Conservation (phyloP, 1,140 invertebrate species). For the Acromyrmex echinatior region DNA sequence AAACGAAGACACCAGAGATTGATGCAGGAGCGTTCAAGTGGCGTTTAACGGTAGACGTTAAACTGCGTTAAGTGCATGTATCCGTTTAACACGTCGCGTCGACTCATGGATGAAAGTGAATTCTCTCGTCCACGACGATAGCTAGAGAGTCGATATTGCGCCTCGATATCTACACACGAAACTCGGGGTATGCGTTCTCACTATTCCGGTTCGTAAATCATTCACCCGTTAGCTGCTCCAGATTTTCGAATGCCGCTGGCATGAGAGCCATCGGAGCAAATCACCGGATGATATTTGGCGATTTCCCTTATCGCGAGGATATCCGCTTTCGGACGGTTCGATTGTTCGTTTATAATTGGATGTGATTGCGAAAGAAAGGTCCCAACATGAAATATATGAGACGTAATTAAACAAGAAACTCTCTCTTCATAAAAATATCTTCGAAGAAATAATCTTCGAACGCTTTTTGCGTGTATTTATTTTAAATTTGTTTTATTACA, state of each 20-base stretch:
- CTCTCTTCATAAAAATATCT: too few species aligned
- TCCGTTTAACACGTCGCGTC: conserved; percentile 29
- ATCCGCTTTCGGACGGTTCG: neutral
- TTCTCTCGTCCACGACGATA: conserved; percentile 33
- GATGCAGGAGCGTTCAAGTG: neutral
- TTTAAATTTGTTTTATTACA: neutral
- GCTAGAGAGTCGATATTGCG: conserved; percentile 38
- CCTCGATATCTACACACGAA: neutral
- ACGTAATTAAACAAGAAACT: neutral
- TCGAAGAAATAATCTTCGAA: neutral
- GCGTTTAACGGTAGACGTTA: conserved; percentile 55
- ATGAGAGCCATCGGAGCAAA: conserved; percentile 5
- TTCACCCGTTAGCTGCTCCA: conserved; percentile 53
- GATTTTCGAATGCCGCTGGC: conserved; percentile 51
- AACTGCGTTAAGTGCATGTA: conserved; percentile 54
- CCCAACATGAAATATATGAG: too few species aligned
- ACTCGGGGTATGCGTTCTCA: conserved; percentile 10
- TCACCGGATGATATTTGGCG: neutral
- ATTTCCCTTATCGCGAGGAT: conserved; percentile 1
- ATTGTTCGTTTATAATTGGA: neutral
- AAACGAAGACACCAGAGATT: conserved; percentile 3
- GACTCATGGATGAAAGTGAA: conserved; percentile 70
- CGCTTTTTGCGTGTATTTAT: neutral
- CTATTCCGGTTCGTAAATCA: conserved; percentile 68
- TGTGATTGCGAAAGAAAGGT: neutral